Evolutionary conservation across 1,140 invertebrate genomes (phyloP), one percentile per base, ranked within the genome.

Genomic region (Laodelphax striatellus): DNA sequence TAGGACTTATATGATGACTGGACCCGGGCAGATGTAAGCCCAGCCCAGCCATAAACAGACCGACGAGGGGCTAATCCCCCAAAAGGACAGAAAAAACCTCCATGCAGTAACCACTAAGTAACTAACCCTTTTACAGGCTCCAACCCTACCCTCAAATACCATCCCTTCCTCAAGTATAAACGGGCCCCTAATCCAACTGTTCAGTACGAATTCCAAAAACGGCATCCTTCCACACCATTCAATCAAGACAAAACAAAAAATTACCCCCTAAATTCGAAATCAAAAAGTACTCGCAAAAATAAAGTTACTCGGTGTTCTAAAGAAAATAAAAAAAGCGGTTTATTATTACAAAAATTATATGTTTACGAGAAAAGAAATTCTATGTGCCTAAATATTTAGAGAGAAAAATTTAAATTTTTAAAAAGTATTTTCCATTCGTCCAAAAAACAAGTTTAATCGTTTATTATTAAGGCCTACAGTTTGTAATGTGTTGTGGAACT

Each of bases 161-260:
- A 60, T 60, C 59, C 59, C 59, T 55, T 55, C 59, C 59, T 60
- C n/a, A 60, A 50, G 55, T 43, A 60, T 54, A 60, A 60, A 55
- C 59, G 59, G 59, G 59, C 59, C 59, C 59, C 55, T 60, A 60
- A 60, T 60, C 59, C 59, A 60, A 60, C 59, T 55, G 59, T 60
- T 60, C 59, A 60, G 59, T 52, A 60, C 46, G 52, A 24, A 60
- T 28, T 60, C 59, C 59, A 60, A 50, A 60, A 50, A 60, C 59
- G 59, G 59, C 41, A 43, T 60, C 59, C 59, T 60, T 60, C 59
- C 59, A 60, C 59, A 60, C 52, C 52, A 38, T 53, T 60, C 59
- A 60, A 60, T 44, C 57, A 58, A 58, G 31, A 55, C 54, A 55
- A 38, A 60, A 46, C 52, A 60, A 60, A 60, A 60, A 60, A 50